These are phyloP conservation scores for Dicentrarchus labrax DNA, from an alignment of 2,113 vertebrate species.

Conservation along the genomic window DNA sequence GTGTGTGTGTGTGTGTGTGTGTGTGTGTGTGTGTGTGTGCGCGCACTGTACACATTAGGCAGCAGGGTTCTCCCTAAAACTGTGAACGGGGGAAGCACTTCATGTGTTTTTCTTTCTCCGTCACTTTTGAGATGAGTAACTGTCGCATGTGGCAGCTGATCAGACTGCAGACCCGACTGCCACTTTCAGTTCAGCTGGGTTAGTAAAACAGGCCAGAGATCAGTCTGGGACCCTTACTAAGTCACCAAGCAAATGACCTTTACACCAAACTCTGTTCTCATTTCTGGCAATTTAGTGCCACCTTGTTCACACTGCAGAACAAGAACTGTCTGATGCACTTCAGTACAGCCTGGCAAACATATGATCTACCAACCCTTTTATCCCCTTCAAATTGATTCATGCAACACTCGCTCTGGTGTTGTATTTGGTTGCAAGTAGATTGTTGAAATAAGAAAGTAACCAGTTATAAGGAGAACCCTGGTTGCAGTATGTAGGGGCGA, in stretches of 20 bases:
- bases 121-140: not conserved
- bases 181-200: not conserved
- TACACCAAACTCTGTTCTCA: not conserved
- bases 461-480: conserved; percentile 66
- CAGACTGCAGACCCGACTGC: not conserved
- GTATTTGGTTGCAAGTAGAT: not conserved
- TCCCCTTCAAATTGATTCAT: not conserved
- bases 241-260: not conserved
- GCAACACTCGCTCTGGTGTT: not conserved
- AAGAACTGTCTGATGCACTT: not conserved
- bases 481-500: not conserved
- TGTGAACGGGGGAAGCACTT: conserved; percentile 50
- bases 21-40: conserved; percentile 42
- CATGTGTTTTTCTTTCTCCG: conserved; percentile 19
- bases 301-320: not conserved
- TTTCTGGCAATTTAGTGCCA: not conserved
- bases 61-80: conserved; percentile 71
- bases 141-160: not conserved
- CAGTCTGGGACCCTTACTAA: not conserved
- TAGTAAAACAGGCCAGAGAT: not conserved
- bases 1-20: conserved; percentile 33
- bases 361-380: not conserved
- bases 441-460: not conserved
- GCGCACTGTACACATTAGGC: conserved; percentile 48
- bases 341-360: not conserved